phyloP scores from a whole-genome alignment of 2,888 invertebrate species.

The Steinernema hermaphroditum region DNA sequence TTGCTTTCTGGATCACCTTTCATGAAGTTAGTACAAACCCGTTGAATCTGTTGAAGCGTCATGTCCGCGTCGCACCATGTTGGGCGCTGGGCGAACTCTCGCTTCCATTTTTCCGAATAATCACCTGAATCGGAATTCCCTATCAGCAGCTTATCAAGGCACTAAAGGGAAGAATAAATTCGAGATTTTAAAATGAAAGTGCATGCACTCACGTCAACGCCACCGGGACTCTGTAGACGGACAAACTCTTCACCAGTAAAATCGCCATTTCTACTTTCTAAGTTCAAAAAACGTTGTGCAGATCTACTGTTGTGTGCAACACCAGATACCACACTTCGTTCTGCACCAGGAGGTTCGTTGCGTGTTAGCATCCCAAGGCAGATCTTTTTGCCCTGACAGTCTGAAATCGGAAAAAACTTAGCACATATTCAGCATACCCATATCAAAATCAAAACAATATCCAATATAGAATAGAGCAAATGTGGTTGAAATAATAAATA shows the following conservation, averaged over 20 bases:
- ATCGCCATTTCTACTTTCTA: background rate
- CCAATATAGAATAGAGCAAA: too few relatives aligned
- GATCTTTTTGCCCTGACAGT: slow-evolving; percentile 15
- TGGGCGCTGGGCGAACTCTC: slow-evolving; percentile 71
- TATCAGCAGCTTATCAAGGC: background rate
- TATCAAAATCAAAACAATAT: too few relatives aligned
- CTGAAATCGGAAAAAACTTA: background rate
- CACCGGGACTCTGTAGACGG: background rate
- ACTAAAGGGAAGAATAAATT: too few relatives aligned
- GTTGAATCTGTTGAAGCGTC: slow-evolving; percentile 90
- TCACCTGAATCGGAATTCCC: slow-evolving; percentile 45
- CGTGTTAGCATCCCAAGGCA: slow-evolving; percentile 25
- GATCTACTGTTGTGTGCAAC: background rate
- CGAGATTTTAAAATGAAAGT: too few relatives aligned
- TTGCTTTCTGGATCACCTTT: background rate
- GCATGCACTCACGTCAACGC: too few relatives aligned
- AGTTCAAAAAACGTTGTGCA: background rate
- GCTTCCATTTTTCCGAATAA: slow-evolving; percentile 66
- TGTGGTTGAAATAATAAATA: too few relatives aligned
- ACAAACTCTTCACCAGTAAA: background rate
- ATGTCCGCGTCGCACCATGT: slow-evolving; percentile 95
- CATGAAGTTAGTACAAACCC: slow-evolving; percentile 74
- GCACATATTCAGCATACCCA: too few relatives aligned
- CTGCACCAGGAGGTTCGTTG: slow-evolving; percentile 10
- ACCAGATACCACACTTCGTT: background rate